These are phyloP conservation scores for Rhogogaster chlorosoma DNA, from an alignment of 2,888 invertebrate genomes.

Conservation along the genomic window DNA sequence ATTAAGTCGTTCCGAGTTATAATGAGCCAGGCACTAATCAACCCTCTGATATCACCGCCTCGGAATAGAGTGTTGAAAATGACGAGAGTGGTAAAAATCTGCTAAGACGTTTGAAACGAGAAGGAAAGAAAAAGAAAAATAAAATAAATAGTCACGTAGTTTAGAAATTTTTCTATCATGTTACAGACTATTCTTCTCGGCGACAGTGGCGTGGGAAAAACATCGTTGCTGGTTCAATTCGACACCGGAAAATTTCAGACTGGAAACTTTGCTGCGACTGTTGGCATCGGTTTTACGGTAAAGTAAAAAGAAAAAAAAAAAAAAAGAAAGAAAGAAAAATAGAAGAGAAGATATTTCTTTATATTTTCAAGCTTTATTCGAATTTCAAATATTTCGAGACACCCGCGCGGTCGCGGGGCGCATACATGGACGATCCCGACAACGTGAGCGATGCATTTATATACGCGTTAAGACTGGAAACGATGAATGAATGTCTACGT, in stretches of 20 bases:
- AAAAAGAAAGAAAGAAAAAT: conserved; percentile 77
- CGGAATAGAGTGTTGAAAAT: background rate
- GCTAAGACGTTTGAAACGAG: background rate
- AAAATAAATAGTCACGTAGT: background rate
- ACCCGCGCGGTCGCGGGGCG: background rate
- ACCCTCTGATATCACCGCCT: background rate
- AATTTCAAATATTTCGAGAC: background rate
- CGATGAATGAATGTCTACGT: background rate
- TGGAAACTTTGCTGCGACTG: conserved; percentile 96
- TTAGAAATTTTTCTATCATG: background rate
- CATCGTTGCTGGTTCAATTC: conserved; percentile 94
- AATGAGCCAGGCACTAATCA: conserved; percentile 23
- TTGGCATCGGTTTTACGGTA: conserved; percentile 97
- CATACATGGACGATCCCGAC: background rate
- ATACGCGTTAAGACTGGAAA: background rate
- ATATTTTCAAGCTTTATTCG: background rate
- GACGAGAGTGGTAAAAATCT: background rate
- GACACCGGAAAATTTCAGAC: conserved; percentile 95
- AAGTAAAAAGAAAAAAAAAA: conserved; percentile 76
- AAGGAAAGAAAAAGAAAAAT: background rate
- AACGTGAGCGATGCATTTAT: conserved; percentile 11
- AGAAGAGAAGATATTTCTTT: background rate
- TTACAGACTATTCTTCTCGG: conserved; percentile 94
- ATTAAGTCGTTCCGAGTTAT: conserved; percentile 18
- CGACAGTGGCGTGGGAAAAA: conserved; percentile 96